Base-by-base conservation (phyloP, 2,113 vertebrate species). In the Ardeotis arabs region DNA sequence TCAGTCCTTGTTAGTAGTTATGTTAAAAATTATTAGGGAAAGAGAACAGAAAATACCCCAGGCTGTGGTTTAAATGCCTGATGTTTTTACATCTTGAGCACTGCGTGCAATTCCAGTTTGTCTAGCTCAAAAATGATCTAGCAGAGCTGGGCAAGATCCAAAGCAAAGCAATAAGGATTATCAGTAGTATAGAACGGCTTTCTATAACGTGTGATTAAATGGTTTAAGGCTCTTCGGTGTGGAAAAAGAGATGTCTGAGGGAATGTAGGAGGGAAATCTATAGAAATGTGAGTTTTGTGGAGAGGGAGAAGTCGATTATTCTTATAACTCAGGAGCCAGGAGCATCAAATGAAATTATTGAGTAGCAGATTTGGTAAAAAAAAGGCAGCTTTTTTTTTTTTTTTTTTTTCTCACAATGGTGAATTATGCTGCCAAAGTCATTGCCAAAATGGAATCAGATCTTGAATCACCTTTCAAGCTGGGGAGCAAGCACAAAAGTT, bases 1-100 rank as follows among this genome's bases (percentile, higher is more conserved):
- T 95, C 4, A 0, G 52, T 75, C 50, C 73, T 92, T 1, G 1
- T 87, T 94, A 91, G 84, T 28, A 78, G 60, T 94, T 95, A 91
- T 45, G 56, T 35, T 94, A 92, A 95, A 97, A 94, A 94, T 95
- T 90, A 90, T 84, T 95, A 95, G 68, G 41, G 68, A 84, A 87
- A 95, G 29, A 49, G 69, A 95, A 82, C 20, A 89, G 86, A 95
- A 93, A 89, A 91, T 75, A 13, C 80, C 91, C 37, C 52, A 68
- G 91, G 94, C 77, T 60, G 69, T 80, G 84, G 39, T 87, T 95
- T 87, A 91, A 92, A 89, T 87, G 50, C 10, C 2, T 92, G 77
- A 33, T 87, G 76, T 13, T 96, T 95, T 91, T 59, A 72, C 45
- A 78, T 91, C 77, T 87, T 68, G 73, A 87, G 49, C 13, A 1